These are phyloP conservation scores for Drosophila varians DNA, from an alignment of 1,140 invertebrate species.

Conservation along the genomic window DNA sequence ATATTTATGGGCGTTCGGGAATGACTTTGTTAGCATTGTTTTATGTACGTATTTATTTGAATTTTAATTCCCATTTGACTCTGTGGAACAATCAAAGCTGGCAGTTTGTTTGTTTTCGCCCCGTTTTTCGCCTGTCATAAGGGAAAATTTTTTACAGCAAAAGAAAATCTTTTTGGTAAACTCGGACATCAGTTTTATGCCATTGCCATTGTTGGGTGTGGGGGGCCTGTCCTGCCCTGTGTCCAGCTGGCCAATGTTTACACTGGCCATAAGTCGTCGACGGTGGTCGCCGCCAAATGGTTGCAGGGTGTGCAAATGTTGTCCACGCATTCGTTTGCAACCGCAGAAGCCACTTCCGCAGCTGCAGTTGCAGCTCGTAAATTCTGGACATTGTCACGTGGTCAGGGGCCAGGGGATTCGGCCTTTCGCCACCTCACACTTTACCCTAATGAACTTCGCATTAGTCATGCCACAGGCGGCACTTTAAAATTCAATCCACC, in stretches of 20 bases:
- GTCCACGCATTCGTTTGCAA: neutral
- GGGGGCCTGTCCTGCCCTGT: neutral
- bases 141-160: conserved; percentile 61
- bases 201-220: conserved; percentile 13
- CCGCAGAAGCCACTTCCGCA: conserved; percentile 38
- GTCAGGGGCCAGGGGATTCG: conserved; percentile 9
- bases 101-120: conserved; percentile 51
- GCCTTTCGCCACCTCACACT: neutral
- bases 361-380: conserved; percentile 41
- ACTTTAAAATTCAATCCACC: conserved; percentile 51
- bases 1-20: conserved; percentile 66
- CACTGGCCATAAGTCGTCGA: conserved; percentile 49
- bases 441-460: conserved; percentile 68
- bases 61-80: conserved; percentile 64
- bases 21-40: conserved; percentile 45
- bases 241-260: conserved; percentile 46
- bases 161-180: conserved; percentile 32
- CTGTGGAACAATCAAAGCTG: conserved; percentile 45
- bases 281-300: conserved; percentile 1
- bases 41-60: conserved; percentile 72
- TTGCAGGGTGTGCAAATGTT: neutral
- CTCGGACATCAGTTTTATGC: conserved; percentile 41
- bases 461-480: conserved; percentile 52
- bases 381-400: conserved; percentile 58
- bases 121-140: conserved; percentile 60